Evolutionary conservation across 2,113 vertebrate genomes (phyloP).

Genomic region (Chrysemys picta): DNA sequence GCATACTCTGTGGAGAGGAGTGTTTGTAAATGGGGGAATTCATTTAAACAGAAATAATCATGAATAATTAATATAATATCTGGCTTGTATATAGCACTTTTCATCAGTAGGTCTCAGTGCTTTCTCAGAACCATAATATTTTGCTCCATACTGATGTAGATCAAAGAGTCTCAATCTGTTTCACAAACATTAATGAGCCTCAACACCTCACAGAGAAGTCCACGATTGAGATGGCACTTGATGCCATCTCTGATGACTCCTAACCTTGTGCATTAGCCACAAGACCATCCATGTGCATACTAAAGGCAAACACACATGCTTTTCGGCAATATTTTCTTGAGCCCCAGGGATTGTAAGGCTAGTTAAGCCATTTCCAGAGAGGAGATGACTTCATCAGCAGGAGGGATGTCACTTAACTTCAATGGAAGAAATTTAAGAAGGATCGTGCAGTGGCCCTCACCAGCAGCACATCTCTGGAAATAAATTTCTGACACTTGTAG

Average conservation of each 20-base stretch:
- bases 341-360: background rate
- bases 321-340: background rate
- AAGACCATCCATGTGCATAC: background rate
- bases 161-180: background rate
- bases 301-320: constrained; percentile 22
- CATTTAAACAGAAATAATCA: fast-evolving
- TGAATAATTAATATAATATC: background rate
- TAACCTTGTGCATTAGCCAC: background rate
- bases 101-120: background rate
- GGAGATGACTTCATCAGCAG: background rate
- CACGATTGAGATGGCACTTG: fast-evolving
- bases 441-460: constrained; percentile 54
- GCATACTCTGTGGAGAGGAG: background rate
- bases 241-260: background rate
- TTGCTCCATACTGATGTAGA: background rate
- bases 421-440: constrained; percentile 51
- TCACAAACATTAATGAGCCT: background rate
- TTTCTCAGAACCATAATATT: background rate
- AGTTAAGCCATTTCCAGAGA: constrained; percentile 1
- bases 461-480: constrained; percentile 6
- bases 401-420: constrained; percentile 26
- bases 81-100: background rate
- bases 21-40: background rate
- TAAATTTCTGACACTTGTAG: constrained; percentile 51
- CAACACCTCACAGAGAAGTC: background rate